A percentile compares a stretch with the other conserved stretches of the same genome.
Evolutionary conservation across 2,797 vertebrate genomes (phyloP).

Genomic region (Ctenosaura bakeri): DNA sequence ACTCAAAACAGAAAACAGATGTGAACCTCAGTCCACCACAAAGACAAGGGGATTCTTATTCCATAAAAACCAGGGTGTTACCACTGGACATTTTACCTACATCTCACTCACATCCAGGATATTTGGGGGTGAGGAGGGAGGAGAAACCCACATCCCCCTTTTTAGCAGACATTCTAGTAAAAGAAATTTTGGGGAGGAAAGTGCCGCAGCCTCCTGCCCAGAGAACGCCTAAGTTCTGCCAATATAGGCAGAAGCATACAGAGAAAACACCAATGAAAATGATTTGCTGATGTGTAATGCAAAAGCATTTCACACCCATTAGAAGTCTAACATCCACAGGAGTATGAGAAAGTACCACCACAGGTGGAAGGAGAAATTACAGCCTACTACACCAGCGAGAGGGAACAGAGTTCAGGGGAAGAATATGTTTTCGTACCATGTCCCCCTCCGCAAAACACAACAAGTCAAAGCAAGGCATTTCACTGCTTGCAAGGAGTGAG

Average conservation of each 20-base stretch:
- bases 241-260: too few species aligned
- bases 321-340: background rate
- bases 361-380: conserved; percentile 6
- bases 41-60: background rate
- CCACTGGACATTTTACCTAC: background rate
- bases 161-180: background rate
- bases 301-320: background rate
- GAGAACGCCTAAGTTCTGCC: too few species aligned
- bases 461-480: background rate
- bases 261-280: background rate
- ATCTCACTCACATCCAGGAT: background rate
- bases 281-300: background rate
- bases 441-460: background rate
- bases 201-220: background rate
- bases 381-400: background rate
- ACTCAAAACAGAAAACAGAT: background rate
- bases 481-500: background rate
- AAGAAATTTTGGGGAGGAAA: background rate
- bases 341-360: background rate
- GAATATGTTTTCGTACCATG: background rate
- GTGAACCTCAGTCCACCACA: background rate
- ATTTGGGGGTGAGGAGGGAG: background rate
- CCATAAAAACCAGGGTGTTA: background rate
- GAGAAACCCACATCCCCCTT: background rate
- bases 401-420: background rate